A percentile compares a stretch with the other conserved stretches of the same genome.
These are phyloP conservation scores for Ditylenchus dipsaci DNA, from an alignment of 1,140 invertebrate genomes.

Conservation along the genomic window DNA sequence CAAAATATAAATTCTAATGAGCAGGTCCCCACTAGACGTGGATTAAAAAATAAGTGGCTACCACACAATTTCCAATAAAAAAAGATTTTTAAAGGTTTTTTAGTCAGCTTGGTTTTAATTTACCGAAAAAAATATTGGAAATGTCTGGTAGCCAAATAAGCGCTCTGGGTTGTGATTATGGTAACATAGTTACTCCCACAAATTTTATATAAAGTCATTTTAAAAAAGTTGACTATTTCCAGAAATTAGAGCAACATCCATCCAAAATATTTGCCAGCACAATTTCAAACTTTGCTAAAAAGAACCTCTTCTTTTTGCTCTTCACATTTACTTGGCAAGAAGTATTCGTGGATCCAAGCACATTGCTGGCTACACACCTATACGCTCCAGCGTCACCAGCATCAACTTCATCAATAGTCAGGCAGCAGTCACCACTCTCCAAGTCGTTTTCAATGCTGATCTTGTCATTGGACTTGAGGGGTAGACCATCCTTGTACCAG, in stretches of 20 bases:
- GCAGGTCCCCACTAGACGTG: too few relatives aligned
- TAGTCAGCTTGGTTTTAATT: too few relatives aligned
- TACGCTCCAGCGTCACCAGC: slow-evolving; percentile 79
- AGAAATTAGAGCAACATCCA: background rate
- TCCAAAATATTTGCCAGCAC: background rate
- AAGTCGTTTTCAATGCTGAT: slow-evolving; percentile 68
- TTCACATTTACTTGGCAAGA: slow-evolving; percentile 52
- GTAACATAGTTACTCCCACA: too few relatives aligned
- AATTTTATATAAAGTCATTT: too few relatives aligned
- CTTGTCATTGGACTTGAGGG: slow-evolving; percentile 70
- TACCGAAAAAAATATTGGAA: too few relatives aligned
- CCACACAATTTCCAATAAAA: too few relatives aligned
- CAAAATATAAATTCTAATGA: too few relatives aligned
- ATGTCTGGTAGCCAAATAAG: too few relatives aligned
- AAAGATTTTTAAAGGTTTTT: too few relatives aligned
- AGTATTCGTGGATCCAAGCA: slow-evolving; percentile 49
- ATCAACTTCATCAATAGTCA: slow-evolving; percentile 76
- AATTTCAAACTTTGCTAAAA: background rate
- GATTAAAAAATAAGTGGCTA: too few relatives aligned
- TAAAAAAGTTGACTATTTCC: too few relatives aligned
- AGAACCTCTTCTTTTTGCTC: slow-evolving; percentile 72
- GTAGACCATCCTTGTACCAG: slow-evolving; percentile 77
- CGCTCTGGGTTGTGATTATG: too few relatives aligned
- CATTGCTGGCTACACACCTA: slow-evolving; percentile 77
- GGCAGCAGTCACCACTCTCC: slow-evolving; percentile 76